These are phyloP conservation scores for Amiota mariae DNA, from an alignment of 2,888 invertebrate genomes.

Conservation along the genomic window DNA sequence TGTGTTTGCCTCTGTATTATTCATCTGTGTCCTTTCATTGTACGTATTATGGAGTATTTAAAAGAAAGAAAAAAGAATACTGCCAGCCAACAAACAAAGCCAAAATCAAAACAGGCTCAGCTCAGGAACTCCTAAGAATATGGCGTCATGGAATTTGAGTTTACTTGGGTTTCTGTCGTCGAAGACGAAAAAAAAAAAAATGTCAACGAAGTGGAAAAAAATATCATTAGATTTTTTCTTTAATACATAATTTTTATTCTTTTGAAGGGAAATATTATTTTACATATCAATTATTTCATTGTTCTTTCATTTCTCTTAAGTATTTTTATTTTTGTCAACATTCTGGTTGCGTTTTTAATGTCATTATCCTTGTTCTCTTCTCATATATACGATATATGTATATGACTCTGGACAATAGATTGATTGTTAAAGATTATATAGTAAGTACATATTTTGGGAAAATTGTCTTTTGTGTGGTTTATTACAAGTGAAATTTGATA, in stretches of 20 bases:
- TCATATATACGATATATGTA: too few species aligned
- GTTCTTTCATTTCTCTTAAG: conserved; percentile 43
- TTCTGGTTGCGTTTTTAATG: conserved; percentile 12
- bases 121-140: conserved; percentile 30
- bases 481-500: conserved; percentile 52
- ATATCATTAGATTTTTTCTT: conserved; percentile 38
- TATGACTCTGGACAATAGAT: conserved; percentile 24
- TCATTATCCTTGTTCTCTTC: conserved; percentile 25
- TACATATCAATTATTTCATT: conserved; percentile 73
- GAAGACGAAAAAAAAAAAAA: neutral
- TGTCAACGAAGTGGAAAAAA: conserved; percentile 43
- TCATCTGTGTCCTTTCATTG: conserved; percentile 24
- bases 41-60: conserved; percentile 26
- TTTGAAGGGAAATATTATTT: conserved; percentile 69
- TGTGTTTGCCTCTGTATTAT: conserved; percentile 35
- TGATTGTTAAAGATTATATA: conserved; percentile 23
- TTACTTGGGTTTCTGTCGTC: neutral
- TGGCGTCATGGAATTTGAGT: conserved; percentile 28
- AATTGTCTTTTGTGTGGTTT: conserved; percentile 37
- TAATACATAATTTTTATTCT: conserved; percentile 31
- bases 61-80: too few species aligned
- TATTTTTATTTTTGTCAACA: conserved; percentile 28
- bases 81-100: conserved; percentile 35
- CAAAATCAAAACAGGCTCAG: conserved; percentile 39
- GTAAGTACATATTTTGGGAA: conserved; percentile 44